Evolutionary conservation across 2,888 invertebrate genomes (phyloP).

Genomic region (Crematogaster levior): DNA sequence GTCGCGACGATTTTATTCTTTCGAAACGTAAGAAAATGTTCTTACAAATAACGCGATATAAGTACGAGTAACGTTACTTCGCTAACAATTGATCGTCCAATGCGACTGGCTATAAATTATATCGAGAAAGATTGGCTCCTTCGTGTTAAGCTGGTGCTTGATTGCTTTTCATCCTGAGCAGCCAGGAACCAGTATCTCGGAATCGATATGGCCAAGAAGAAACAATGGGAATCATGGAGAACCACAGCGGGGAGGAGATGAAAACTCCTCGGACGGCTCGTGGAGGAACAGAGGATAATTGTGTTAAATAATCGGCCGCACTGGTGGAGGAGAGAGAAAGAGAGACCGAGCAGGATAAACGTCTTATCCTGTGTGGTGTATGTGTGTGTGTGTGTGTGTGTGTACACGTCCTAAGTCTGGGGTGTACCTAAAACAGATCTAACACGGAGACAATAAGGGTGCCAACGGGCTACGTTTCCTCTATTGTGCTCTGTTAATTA

Average conservation of each 20-base stretch:
- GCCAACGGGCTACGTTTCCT: slow-evolving; percentile 72
- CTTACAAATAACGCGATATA: slow-evolving; percentile 38
- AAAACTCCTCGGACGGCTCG: slow-evolving; percentile 54
- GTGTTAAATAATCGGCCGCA: slow-evolving; percentile 79
- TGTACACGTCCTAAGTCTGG: not conserved
- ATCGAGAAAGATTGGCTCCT: slow-evolving; percentile 55
- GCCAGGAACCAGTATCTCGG: slow-evolving; percentile 69
- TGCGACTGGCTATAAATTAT: slow-evolving; percentile 49
- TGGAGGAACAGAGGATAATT: slow-evolving; percentile 77
- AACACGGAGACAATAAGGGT: slow-evolving; percentile 74
- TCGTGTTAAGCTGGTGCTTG: not conserved
- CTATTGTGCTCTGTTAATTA: slow-evolving; percentile 80
- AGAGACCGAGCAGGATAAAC: slow-evolving; percentile 71
- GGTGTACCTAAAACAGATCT: slow-evolving; percentile 72
- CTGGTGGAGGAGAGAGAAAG: slow-evolving; percentile 64
- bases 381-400: not conserved
- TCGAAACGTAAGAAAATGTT: slow-evolving; percentile 53
- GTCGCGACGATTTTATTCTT: slow-evolving; percentile 17
- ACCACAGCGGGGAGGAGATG: slow-evolving; percentile 33
- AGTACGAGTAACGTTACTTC: slow-evolving; percentile 37
- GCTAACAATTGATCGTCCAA: slow-evolving; percentile 62
- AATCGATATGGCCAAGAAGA: slow-evolving; percentile 75
- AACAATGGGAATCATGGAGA: slow-evolving; percentile 66
- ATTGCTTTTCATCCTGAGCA: slow-evolving; percentile 63
- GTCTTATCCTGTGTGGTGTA: slow-evolving; percentile 59